phyloP scores from a whole-genome alignment of 1,140 invertebrate genomes.

The Eupristina koningsbergeri region DNA sequence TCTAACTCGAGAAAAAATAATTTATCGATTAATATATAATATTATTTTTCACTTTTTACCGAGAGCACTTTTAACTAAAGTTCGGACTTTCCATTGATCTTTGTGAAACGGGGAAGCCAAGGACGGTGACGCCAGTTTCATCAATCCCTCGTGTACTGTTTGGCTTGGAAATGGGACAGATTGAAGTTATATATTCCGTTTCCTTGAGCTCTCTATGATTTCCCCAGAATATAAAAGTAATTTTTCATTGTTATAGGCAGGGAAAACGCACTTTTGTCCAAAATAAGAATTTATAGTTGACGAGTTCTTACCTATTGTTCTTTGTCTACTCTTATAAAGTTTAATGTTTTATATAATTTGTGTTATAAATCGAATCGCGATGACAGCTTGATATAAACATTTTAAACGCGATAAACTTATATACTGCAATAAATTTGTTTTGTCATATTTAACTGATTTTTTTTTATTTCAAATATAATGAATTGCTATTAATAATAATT shows the following conservation, averaged over 20 bases:
- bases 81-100: background rate
- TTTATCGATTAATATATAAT: background rate
- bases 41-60: background rate
- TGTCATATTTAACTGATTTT: no score
- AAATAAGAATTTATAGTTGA: background rate
- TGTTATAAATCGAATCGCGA: no score
- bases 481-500: no score
- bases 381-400: no score
- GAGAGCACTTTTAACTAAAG: background rate
- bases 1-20: no score
- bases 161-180: slow-evolving; percentile 27
- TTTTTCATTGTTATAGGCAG: slow-evolving; percentile 18
- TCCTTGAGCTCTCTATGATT: background rate
- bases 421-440: no score
- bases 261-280: background rate
- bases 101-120: background rate
- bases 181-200: slow-evolving; percentile 18
- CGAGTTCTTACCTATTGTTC: background rate
- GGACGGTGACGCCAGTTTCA: background rate
- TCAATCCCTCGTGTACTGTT: slow-evolving; percentile 25
- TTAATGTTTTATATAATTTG: background rate
- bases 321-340: background rate
- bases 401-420: no score
- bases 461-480: no score
- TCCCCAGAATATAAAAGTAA: background rate